phyloP scores from a whole-genome alignment of 1,140 invertebrate species.

The Zaprionus tsacasi region DNA sequence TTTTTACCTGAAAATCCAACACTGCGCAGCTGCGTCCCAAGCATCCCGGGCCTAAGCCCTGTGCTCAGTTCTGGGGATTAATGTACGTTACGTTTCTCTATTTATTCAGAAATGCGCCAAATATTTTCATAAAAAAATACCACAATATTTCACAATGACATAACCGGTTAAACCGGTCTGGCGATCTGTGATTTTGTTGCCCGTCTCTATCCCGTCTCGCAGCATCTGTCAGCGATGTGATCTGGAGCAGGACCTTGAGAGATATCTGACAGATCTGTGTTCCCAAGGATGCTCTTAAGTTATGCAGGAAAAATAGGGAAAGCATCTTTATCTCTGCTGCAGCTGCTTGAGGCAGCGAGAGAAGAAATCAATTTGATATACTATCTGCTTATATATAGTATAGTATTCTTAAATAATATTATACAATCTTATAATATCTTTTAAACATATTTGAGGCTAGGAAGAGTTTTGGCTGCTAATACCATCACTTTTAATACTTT shows the following conservation, averaged over 20 bases:
- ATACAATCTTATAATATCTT: too few relatives aligned
- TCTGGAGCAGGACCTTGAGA: constrained; percentile 23
- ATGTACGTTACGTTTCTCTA: constrained; percentile 49
- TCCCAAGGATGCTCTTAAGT: neutral
- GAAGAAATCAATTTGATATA: neutral
- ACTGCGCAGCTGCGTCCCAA: constrained; percentile 55
- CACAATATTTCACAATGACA: constrained; percentile 61
- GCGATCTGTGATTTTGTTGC: constrained; percentile 11
- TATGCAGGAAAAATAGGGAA: neutral
- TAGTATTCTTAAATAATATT: too few relatives aligned
- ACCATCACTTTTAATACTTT: too few relatives aligned
- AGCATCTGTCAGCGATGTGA: constrained; percentile 15
- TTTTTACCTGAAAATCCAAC: constrained; percentile 70
- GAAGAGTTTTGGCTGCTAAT: too few relatives aligned
- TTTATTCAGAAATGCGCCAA: constrained; percentile 73
- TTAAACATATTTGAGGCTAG: neutral
- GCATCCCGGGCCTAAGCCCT: constrained; percentile 27
- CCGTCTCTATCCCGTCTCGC: constrained; percentile 31
- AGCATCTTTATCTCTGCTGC: neutral
- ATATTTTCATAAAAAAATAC: constrained; percentile 77
- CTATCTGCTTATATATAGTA: too few relatives aligned
- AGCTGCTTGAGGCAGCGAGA: neutral
- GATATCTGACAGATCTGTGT: neutral
- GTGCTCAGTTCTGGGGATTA: constrained; percentile 32
- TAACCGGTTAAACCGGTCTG: constrained; percentile 64